phyloP scores from a whole-genome alignment of 2,888 invertebrate genomes.

The Acronicta leporina region DNA sequence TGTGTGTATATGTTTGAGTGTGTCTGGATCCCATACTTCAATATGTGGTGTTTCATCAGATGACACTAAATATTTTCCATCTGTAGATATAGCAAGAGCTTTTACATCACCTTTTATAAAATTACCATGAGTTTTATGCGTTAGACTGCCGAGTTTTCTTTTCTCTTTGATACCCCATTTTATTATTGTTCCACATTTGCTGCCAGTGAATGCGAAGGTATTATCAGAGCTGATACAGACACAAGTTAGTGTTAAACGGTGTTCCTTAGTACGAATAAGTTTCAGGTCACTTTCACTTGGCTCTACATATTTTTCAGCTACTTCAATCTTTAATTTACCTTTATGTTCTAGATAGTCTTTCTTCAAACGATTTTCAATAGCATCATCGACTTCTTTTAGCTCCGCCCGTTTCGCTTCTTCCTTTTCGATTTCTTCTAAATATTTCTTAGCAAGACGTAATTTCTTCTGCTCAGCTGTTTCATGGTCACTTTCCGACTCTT shows the following conservation, averaged over 20 bases:
- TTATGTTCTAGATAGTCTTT: conserved; percentile 96
- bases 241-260: conserved; percentile 94
- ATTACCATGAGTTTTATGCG: conserved; percentile 81
- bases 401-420: conserved; percentile 93
- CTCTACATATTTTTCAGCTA: conserved; percentile 90
- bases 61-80: conserved; percentile 94
- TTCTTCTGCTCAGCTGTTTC: conserved; percentile 98
- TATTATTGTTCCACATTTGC: conserved; percentile 95
- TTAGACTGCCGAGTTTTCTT: conserved; percentile 89
- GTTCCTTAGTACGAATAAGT: conserved; percentile 92
- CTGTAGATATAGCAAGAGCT: conserved; percentile 92
- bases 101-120: conserved; percentile 87
- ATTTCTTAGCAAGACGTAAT: conserved; percentile 96
- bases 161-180: conserved; percentile 94
- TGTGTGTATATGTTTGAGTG: conserved; percentile 93
- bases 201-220: conserved; percentile 93
- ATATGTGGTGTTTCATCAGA: conserved; percentile 90
- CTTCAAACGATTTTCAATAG: conserved; percentile 93
- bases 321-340: conserved; percentile 93
- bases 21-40: conserved; percentile 95
- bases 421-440: conserved; percentile 95
- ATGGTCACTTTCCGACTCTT: conserved; percentile 90
- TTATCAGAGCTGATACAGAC: conserved; percentile 93
- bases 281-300: conserved; percentile 77
- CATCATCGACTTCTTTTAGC: conserved; percentile 90